These are phyloP conservation scores for Thamnaconus septentrionalis DNA, from an alignment of 2,113 vertebrate genomes.

Conservation along the genomic window DNA sequence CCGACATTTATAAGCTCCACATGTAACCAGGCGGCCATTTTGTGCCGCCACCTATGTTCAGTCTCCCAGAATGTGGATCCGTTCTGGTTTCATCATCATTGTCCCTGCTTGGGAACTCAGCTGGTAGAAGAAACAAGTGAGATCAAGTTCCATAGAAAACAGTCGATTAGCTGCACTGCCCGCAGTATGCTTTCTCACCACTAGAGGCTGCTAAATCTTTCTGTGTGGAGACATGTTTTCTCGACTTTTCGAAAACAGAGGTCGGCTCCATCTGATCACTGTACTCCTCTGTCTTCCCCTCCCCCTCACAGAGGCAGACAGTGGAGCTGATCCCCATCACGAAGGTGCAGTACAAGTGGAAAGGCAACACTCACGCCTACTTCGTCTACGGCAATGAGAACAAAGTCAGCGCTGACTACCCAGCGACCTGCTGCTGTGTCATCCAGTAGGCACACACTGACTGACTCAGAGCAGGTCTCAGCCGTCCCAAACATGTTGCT, in stretches of 20 bases:
- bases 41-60: too few relatives aligned
- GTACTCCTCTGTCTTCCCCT: background rate
- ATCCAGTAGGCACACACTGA: slow-evolving; percentile 43
- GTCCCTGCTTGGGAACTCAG: too few relatives aligned
- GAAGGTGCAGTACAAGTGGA: slow-evolving; percentile 78
- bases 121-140: too few relatives aligned
- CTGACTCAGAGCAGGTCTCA: background rate
- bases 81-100: too few relatives aligned
- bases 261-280: background rate
- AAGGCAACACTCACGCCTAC: slow-evolving; percentile 62
- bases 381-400: slow-evolving; percentile 78
- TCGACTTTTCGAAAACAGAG: background rate
- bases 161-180: too few relatives aligned
- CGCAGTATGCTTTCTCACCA: too few relatives aligned
- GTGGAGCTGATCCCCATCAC: slow-evolving; percentile 82
- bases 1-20: too few relatives aligned
- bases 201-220: too few relatives aligned
- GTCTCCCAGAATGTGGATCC: too few relatives aligned
- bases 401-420: slow-evolving; percentile 71
- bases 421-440: slow-evolving; percentile 77
- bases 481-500: background rate
- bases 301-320: slow-evolving; percentile 72
- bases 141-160: too few relatives aligned
- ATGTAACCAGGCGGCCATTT: too few relatives aligned
- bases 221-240: background rate